Conservation (phyloP, 2,113 vertebrate species). For the Colaptes auratus region DNA sequence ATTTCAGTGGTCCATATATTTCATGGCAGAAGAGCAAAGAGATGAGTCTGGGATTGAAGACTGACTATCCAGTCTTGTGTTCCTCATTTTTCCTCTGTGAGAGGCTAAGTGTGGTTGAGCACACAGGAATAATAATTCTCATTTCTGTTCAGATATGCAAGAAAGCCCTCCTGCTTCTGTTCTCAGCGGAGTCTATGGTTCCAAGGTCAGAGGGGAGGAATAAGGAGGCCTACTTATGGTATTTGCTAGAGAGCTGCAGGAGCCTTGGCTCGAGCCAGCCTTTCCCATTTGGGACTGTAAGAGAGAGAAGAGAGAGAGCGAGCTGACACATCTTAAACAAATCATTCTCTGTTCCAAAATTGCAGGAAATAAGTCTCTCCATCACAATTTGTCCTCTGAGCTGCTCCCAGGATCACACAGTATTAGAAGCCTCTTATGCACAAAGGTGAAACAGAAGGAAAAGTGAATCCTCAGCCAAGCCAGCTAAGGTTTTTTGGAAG, state of each 20-base stretch:
- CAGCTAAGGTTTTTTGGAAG: background rate
- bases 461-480: background rate
- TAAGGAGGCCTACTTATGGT: background rate
- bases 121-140: background rate
- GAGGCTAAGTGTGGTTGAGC: background rate
- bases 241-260: background rate
- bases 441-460: background rate
- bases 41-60: background rate
- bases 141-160: background rate
- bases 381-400: background rate
- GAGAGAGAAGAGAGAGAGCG: background rate
- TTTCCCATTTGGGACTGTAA: background rate
- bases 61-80: background rate
- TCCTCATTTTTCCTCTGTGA: background rate
- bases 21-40: background rate
- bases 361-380: background rate
- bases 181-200: accelerated
- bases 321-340: background rate
- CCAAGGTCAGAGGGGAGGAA: background rate
- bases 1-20: background rate
- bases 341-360: background rate
- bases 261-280: background rate
- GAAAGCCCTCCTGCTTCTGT: background rate
- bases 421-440: background rate
- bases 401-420: background rate